Conservation (phyloP, 2,113 vertebrate species). For the Verasper variegatus region DNA sequence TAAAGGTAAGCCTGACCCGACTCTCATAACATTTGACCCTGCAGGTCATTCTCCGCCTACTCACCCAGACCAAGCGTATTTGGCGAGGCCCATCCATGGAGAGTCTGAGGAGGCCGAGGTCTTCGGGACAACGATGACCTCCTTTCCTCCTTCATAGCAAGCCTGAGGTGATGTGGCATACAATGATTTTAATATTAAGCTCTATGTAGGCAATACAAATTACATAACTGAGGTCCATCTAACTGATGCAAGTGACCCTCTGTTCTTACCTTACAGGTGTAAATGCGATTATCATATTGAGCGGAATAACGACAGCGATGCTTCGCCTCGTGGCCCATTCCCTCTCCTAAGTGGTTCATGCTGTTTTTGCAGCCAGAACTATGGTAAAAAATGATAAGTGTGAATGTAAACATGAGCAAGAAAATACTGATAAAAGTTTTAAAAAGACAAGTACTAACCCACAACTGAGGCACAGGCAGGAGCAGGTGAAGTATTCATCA, state of each 20-base stretch:
- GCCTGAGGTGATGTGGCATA: slow-evolving; percentile 81
- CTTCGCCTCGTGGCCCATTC: slow-evolving; percentile 89
- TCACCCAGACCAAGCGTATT: slow-evolving; percentile 99
- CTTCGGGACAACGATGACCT: slow-evolving; percentile 96
- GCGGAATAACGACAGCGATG: slow-evolving; percentile 95
- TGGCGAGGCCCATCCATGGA: slow-evolving; percentile 97
- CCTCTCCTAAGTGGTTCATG: slow-evolving; percentile 96
- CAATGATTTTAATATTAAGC: neutral
- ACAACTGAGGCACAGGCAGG: slow-evolving; percentile 94
- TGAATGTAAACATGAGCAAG: slow-evolving; percentile 1
- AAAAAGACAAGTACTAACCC: slow-evolving; percentile 85
- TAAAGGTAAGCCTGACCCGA: slow-evolving; percentile 25
- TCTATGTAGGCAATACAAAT: slow-evolving; percentile 8
- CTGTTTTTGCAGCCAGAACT: slow-evolving; percentile 97
- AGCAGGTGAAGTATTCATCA: slow-evolving; percentile 99
- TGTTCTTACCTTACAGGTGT: slow-evolving; percentile 93
- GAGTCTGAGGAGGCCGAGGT: slow-evolving; percentile 98
- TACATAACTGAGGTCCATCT: neutral
- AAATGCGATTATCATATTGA: slow-evolving; percentile 96
- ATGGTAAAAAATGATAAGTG: neutral
- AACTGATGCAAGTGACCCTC: neutral
- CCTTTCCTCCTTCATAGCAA: slow-evolving; percentile 96
- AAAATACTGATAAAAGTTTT: neutral
- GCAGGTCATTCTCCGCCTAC: slow-evolving; percentile 58
- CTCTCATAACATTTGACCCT: neutral